phyloP scores from a whole-genome alignment of 2,888 invertebrate species.

The Rambutsinella grinnellia region DNA sequence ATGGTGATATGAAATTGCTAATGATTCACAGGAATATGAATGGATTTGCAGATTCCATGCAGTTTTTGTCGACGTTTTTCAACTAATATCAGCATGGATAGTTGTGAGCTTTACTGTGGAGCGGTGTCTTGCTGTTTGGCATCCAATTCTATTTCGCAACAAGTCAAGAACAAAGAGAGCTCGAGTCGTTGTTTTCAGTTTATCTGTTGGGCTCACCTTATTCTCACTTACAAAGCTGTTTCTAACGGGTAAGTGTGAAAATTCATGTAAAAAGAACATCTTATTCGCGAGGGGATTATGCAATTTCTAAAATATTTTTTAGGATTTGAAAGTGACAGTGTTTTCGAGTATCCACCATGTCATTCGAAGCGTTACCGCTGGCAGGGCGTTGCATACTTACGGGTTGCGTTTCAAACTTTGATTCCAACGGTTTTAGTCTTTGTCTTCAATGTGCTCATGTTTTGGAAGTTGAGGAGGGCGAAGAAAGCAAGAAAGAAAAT shows the following conservation, averaged over 20 bases:
- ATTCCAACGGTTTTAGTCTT: slow-evolving; percentile 69
- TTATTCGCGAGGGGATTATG: no score
- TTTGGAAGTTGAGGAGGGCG: slow-evolving; percentile 62
- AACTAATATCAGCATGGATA: slow-evolving; percentile 69
- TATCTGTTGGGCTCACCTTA: slow-evolving; percentile 57
- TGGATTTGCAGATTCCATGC: slow-evolving; percentile 66
- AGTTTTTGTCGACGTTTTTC: slow-evolving; percentile 67
- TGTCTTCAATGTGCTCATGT: slow-evolving; percentile 68
- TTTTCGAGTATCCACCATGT: slow-evolving; percentile 69
- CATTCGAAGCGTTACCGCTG: slow-evolving; percentile 67
- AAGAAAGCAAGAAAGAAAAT: slow-evolving; percentile 47
- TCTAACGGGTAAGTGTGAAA: slow-evolving; percentile 66
- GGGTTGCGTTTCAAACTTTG: slow-evolving; percentile 69
- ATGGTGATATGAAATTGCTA: background rate
- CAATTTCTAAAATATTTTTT: slow-evolving; percentile 42
- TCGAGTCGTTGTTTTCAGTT: slow-evolving; percentile 42
- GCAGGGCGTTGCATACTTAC: slow-evolving; percentile 68
- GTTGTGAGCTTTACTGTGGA: slow-evolving; percentile 69
- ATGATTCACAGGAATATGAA: slow-evolving; percentile 53
- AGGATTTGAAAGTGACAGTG: slow-evolving; percentile 70
- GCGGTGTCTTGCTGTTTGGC: slow-evolving; percentile 65
- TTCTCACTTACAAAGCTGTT: slow-evolving; percentile 69
- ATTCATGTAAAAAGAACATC: no score
- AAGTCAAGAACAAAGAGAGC: slow-evolving; percentile 40
- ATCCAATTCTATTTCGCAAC: slow-evolving; percentile 56